Evolutionary conservation across 2,113 vertebrate genomes (phyloP).

Genomic region (Scatophagus argus): DNA sequence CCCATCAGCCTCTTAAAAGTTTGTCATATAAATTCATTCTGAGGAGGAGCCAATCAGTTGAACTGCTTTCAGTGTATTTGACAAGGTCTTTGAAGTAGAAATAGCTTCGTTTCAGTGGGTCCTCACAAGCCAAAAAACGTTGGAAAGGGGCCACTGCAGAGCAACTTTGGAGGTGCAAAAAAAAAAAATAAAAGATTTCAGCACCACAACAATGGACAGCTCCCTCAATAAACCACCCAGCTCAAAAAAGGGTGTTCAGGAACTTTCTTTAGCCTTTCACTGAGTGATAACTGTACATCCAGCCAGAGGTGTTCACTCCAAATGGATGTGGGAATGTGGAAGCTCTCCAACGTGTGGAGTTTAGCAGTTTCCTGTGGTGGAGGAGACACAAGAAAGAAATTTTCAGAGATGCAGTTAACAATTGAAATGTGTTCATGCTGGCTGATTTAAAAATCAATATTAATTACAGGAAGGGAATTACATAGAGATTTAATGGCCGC

Average conservation of each 20-base stretch:
- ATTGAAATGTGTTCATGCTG: constrained; percentile 53
- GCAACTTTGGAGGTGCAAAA: neutral
- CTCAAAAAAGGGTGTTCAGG: neutral
- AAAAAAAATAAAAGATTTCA: constrained; percentile 44
- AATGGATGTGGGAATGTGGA: neutral
- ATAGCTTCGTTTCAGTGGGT: neutral
- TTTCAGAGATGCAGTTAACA: constrained; percentile 35
- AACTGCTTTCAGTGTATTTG: neutral
- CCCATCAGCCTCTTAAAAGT: neutral
- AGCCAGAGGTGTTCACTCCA: neutral
- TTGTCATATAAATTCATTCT: neutral
- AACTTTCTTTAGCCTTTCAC: neutral
- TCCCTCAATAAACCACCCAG: constrained; percentile 32
- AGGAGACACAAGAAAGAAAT: constrained; percentile 3
- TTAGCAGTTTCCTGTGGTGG: neutral
- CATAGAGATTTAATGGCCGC: constrained; percentile 55
- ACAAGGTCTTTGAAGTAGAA: neutral
- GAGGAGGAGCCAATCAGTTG: neutral
- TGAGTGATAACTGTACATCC: neutral
- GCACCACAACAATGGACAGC: constrained; percentile 72
- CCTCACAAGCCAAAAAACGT: neutral
- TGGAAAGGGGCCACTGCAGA: neutral
- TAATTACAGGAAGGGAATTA: constrained; percentile 57
- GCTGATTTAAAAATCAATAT: constrained; percentile 63
- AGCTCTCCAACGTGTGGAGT: neutral